Base-by-base conservation (phyloP, 2,888 invertebrate species). In the Eristalinus sepulchralis region DNA sequence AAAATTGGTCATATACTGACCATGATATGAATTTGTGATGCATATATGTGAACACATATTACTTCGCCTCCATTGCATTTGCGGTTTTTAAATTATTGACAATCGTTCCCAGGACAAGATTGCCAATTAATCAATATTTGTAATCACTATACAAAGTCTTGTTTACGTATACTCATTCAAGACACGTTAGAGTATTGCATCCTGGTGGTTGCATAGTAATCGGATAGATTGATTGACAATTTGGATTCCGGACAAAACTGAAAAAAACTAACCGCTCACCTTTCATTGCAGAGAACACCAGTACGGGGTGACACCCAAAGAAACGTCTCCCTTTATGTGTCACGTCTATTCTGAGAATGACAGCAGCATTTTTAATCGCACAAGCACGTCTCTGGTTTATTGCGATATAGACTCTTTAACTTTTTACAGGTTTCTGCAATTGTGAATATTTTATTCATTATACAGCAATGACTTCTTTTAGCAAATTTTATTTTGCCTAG, bases 211-310 rank as follows among this genome's bases (percentile, higher is more conserved):
- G 27, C 34, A 77, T 36, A 13, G 17, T 81, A 67, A 71, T 71
- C 66, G 24, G 75, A 71, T 66, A 64, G 84, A 84, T 76, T 84
- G 84, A 84, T 84, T 81, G 80, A 84, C 75, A 27, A 84, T 81
- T 81, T 84, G 84, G 81, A 83, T 80, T 60, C 68, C 68, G 73
- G 53, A 80, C 83, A 83, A 80, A 64, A 71, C 59, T 80, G 17
- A 55, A 53, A 75, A 81, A 67, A 67, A 70, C 55, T n/a, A 57
- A 66, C 6, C 27, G 31, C 33, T 34, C 53, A 55, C 34, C 47
- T 60, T 70, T 17, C 1, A 64, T 55, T 70, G 64, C 63, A 39
- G 60, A 55, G 47, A 67, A 76, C 81, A 27, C 70, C 33, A 36
- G n/a, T 24, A 55, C 24, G 47, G 47, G 70, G 63, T 71, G 27